phyloP scores from a whole-genome alignment of 2,113 vertebrate genomes.

The Tursiops truncatus region DNA sequence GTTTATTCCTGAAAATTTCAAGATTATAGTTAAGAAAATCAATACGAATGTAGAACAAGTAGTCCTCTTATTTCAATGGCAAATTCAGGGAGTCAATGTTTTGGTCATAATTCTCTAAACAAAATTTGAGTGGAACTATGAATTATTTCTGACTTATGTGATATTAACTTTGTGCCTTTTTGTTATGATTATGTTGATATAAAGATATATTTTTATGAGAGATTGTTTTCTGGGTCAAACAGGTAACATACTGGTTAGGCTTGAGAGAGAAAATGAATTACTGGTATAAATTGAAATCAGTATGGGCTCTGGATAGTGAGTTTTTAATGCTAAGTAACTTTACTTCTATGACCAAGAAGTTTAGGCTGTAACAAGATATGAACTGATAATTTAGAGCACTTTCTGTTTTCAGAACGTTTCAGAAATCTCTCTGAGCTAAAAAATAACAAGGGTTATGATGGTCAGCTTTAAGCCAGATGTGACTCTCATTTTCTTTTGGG shows the following conservation, averaged over 20 bases:
- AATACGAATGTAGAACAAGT: background rate
- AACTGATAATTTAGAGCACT: slow-evolving; percentile 38
- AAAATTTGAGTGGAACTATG: slow-evolving; percentile 47
- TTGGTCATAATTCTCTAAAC: slow-evolving; percentile 46
- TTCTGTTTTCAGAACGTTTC: slow-evolving; percentile 40
- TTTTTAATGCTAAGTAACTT: slow-evolving; percentile 49
- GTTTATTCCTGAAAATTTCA: slow-evolving; percentile 51
- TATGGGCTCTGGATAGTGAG: background rate
- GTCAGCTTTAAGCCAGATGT: slow-evolving; percentile 57
- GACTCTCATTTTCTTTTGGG: slow-evolving; percentile 65
- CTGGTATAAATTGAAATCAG: slow-evolving; percentile 40
- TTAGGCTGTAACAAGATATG: slow-evolving; percentile 43
- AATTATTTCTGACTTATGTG: slow-evolving; percentile 45
- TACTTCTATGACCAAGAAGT: slow-evolving; percentile 31
- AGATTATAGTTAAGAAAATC: slow-evolving; percentile 48
- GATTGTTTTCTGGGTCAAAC: slow-evolving; percentile 40
- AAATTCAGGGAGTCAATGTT: background rate
- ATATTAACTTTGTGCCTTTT: slow-evolving; percentile 9
- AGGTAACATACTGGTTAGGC: slow-evolving; percentile 21
- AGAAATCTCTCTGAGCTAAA: slow-evolving; percentile 50
- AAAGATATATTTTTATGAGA: slow-evolving; percentile 45
- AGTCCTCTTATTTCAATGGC: background rate
- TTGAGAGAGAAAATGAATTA: background rate
- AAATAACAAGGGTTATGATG: slow-evolving; percentile 48
- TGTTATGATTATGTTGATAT: background rate